Evolutionary conservation across 2,888 invertebrate genomes (phyloP).

Genomic region (Acleris emargana): DNA sequence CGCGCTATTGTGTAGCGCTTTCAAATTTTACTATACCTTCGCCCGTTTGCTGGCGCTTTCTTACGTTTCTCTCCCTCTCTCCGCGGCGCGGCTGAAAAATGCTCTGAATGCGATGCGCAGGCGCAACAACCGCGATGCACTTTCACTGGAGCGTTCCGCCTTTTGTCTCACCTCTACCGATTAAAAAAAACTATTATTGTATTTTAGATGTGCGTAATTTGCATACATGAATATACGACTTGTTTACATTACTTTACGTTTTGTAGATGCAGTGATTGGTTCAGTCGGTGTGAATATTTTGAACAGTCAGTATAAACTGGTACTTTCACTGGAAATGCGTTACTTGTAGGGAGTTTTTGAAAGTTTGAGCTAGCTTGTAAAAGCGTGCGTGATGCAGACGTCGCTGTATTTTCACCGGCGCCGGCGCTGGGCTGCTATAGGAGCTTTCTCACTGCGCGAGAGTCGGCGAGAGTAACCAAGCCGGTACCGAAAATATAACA

Average conservation of each 20-base stretch:
- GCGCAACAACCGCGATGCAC: slow-evolving; percentile 70
- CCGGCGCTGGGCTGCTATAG: slow-evolving; percentile 48
- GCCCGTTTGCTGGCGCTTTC: slow-evolving; percentile 75
- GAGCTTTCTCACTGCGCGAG: slow-evolving; percentile 70
- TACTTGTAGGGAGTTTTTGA: slow-evolving; percentile 48
- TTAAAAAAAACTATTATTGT: slow-evolving; percentile 21
- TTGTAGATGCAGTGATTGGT: slow-evolving; percentile 27
- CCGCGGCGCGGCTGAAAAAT: slow-evolving; percentile 74
- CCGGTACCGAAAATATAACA: slow-evolving; percentile 29
- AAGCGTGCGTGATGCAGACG: slow-evolving; percentile 58
- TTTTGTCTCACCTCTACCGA: slow-evolving; percentile 32
- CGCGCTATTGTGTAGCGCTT: slow-evolving; percentile 83
- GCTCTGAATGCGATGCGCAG: slow-evolving; percentile 69
- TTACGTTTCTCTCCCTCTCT: slow-evolving; percentile 75
- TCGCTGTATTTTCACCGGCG: slow-evolving; percentile 67
- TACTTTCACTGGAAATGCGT: slow-evolving; percentile 45
- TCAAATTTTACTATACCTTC: slow-evolving; percentile 81
- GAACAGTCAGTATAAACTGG: slow-evolving; percentile 25
- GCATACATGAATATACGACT: slow-evolving; percentile 18
- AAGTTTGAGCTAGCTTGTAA: slow-evolving; percentile 48
- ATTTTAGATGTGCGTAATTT: slow-evolving; percentile 23
- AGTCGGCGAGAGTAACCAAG: slow-evolving; percentile 50
- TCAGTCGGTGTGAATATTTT: slow-evolving; percentile 28
- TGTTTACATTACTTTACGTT: slow-evolving; percentile 16
- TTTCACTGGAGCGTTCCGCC: slow-evolving; percentile 72